A percentile compares a stretch with the other conserved stretches of the same genome.
Conservation (phyloP, 2,113 vertebrate genomes). For the Saguinus imperator region DNA sequence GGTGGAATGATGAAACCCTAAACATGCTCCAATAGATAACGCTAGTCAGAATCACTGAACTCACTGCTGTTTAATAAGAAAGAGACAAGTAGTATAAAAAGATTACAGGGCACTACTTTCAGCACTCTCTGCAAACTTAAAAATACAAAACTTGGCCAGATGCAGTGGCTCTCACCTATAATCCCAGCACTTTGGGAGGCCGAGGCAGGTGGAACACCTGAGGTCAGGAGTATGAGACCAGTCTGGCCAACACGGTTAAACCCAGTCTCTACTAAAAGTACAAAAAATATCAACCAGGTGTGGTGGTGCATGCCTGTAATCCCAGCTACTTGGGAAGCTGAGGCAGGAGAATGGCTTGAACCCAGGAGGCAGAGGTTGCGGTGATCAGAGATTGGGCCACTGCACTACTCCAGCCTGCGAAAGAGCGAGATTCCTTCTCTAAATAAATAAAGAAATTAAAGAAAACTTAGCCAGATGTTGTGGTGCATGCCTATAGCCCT, state of each 20-base stretch:
- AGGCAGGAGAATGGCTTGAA: not conserved
- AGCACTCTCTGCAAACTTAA: not conserved
- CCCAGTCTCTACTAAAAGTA: not conserved
- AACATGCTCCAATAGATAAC: not conserved
- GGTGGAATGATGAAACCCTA: not conserved
- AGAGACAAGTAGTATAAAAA: not conserved
- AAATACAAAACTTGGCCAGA: not conserved
- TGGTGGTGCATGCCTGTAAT: not conserved
- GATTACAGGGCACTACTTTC: not conserved
- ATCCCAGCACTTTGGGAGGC: not conserved
- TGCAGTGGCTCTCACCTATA: not conserved
- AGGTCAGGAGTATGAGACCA: not conserved
- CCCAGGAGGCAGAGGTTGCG: not conserved
- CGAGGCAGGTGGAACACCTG: not conserved
- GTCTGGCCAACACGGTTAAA: not conserved
- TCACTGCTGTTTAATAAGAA: not conserved
- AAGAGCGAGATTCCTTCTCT: too few species aligned
- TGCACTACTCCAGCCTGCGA: too few species aligned
- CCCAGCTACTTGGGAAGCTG: not conserved
- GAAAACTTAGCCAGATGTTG: too few species aligned
- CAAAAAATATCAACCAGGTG: not conserved
- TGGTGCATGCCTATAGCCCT: too few species aligned
- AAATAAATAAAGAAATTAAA: too few species aligned
- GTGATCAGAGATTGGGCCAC: too few species aligned
- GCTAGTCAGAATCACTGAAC: not conserved